Evolutionary conservation across 2,113 vertebrate genomes (phyloP).

Genomic region (Cyprinus carpio): DNA sequence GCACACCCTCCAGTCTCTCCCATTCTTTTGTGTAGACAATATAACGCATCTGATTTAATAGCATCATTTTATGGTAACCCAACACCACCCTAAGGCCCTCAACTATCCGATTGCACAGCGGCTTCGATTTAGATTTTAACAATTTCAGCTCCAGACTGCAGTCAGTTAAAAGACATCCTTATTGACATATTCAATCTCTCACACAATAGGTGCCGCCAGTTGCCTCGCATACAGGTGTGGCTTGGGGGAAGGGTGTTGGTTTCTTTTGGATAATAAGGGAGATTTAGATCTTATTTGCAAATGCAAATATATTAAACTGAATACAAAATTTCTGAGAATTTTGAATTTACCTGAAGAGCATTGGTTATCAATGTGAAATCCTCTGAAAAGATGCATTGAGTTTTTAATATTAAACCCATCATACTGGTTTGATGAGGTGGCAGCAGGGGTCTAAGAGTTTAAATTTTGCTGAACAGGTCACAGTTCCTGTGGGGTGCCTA

Average conservation of each 20-base stretch:
- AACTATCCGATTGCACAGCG: constrained; percentile 59
- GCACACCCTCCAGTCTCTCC: constrained; percentile 23
- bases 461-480: not conserved
- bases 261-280: not conserved
- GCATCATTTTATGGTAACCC: constrained; percentile 57
- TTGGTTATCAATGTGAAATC: not conserved
- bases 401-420: not conserved
- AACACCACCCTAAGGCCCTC: constrained; percentile 41
- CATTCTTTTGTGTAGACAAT: constrained; percentile 28
- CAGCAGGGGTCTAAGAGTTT: not conserved
- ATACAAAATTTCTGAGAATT: not conserved
- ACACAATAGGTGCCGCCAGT: not conserved
- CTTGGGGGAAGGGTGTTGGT: constrained; percentile 12
- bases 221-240: not conserved
- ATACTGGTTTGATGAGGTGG: not conserved
- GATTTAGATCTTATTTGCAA: constrained; percentile 28
- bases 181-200: not conserved
- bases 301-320: not conserved
- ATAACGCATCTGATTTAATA: constrained; percentile 60
- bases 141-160: not conserved
- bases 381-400: not conserved
- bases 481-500: not conserved
- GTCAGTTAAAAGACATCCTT: constrained; percentile 10
- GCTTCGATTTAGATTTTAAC: constrained; percentile 16
- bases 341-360: not conserved